These are phyloP conservation scores for Kryptopterus vitreolus DNA, from an alignment of 2,797 vertebrate genomes.

Conservation along the genomic window DNA sequence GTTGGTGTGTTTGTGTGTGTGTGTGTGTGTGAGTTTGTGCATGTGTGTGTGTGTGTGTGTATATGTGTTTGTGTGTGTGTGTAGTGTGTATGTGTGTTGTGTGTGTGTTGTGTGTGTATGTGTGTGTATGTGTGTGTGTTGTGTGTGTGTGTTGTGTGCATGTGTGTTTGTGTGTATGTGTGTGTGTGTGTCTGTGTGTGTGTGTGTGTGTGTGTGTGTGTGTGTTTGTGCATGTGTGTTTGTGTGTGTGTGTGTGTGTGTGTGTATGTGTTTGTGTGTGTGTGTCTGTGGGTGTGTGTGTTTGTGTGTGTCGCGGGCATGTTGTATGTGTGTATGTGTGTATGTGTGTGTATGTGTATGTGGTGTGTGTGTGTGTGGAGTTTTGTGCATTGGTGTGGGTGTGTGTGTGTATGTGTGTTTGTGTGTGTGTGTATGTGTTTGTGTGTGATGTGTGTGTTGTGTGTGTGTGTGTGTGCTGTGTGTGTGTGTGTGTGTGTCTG, in stretches of 20 bases:
- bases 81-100: no score
- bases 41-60: background rate
- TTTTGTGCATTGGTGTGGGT: no score
- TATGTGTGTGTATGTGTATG: constrained; percentile 18
- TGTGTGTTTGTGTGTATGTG: constrained; percentile 21
- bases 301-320: no score
- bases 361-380: constrained; percentile 22
- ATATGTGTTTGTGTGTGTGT: background rate
- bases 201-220: no score
- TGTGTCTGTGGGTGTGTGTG: background rate
- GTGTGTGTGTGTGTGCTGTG: no score
- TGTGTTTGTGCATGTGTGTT: background rate
- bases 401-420: no score
- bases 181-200: constrained; percentile 10
- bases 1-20: background rate
- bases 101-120: no score
- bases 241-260: background rate
- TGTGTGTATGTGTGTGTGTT: background rate
- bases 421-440: no score
- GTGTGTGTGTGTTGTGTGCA: background rate
- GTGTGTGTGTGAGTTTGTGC: background rate
- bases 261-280: background rate
- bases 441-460: no score
- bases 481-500: no score
- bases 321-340: background rate